Base-by-base conservation (phyloP, 2,888 invertebrate species). In the Gibbula magus region DNA sequence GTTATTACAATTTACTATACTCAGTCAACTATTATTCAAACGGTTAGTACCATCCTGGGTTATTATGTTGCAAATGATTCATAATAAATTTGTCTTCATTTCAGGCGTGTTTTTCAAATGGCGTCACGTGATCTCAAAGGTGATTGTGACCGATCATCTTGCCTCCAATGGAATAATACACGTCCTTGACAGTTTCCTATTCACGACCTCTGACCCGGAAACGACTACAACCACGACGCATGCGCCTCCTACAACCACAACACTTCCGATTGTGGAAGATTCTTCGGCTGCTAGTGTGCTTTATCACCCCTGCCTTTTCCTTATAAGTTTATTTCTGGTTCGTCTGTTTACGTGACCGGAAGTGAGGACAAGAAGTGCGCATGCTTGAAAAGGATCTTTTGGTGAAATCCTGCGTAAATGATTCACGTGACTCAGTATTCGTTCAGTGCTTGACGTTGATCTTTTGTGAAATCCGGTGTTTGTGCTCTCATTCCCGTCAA, bases 161-260 rank as follows among this genome's bases (percentile, higher is more conserved):
- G 86, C 89, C 16, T 85, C 85, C 25, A 89, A 90, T 81, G 90
- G 89, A 18, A 86, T 90, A n/a, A 88, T 90, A 32, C 90, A 90
- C 77, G 84, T 89, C 13, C 79, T 89, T 16, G 87, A 88, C 78
- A 85, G 86, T 29, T 83, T 88, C 53, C 82, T 90, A 70, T 83
- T 88, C 56, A 84, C 82, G 18, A 83, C 86, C 13, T 86, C 85
- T 13, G 82, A 85, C 66, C 81, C 83, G 73, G 81, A 83, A n/a
- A 86, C 86, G 52, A 83, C 86, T 16, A 73, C 79, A 10, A 66
- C 79, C 22, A 29, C 77, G 8, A 79, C 75, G 2, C 61, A 51
- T 22, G 45, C 54, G 25, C 73, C 77, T 25, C 78, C 80, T 35
- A 51, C 67, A 16, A 35, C 80, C 16, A 78, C 53, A 16, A 61